These are phyloP conservation scores for Zaprionus ornatus DNA, from an alignment of 1,140 invertebrate species.

Conservation along the genomic window DNA sequence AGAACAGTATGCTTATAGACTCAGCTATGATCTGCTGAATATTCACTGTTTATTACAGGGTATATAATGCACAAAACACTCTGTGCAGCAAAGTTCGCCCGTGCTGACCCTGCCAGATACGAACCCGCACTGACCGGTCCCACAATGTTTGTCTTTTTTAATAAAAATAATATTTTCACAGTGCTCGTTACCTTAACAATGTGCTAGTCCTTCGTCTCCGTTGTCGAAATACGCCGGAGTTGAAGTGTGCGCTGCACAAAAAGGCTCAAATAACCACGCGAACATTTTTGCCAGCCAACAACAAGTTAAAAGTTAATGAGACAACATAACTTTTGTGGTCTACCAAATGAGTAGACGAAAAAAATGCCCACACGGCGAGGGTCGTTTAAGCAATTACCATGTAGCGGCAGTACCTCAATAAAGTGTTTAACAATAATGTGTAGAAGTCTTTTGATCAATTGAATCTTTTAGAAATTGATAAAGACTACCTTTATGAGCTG, in stretches of 20 bases:
- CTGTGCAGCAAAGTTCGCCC: conserved; percentile 40
- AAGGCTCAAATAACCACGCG: conserved; percentile 70
- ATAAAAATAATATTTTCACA: conserved; percentile 78
- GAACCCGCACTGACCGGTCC: neutral
- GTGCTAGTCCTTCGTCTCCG: conserved; percentile 50
- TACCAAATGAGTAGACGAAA: conserved; percentile 62
- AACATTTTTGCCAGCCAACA: conserved; percentile 41
- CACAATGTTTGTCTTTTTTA: conserved; percentile 71
- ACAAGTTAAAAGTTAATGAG: conserved; percentile 83
- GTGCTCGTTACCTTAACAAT: conserved; percentile 79
- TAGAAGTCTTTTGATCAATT: neutral
- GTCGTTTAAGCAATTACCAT: neutral
- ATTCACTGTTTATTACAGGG: neutral
- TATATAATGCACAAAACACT: conserved; percentile 3
- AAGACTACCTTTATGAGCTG: neutral
- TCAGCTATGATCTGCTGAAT: no score
- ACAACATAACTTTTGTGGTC: conserved; percentile 82
- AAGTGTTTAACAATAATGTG: neutral
- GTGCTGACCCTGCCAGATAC: conserved; percentile 24
- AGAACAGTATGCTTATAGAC: no score
- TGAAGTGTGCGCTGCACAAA: conserved; percentile 56
- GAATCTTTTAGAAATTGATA: neutral
- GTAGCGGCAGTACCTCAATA: neutral
- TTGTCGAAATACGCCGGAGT: conserved; percentile 50
- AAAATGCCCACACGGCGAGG: conserved; percentile 32